Percentiles rank a stretch among this genome's conserved stretches.
phyloP scores from a whole-genome alignment of 2,113 vertebrate genomes.

The Geococcyx californianus region DNA sequence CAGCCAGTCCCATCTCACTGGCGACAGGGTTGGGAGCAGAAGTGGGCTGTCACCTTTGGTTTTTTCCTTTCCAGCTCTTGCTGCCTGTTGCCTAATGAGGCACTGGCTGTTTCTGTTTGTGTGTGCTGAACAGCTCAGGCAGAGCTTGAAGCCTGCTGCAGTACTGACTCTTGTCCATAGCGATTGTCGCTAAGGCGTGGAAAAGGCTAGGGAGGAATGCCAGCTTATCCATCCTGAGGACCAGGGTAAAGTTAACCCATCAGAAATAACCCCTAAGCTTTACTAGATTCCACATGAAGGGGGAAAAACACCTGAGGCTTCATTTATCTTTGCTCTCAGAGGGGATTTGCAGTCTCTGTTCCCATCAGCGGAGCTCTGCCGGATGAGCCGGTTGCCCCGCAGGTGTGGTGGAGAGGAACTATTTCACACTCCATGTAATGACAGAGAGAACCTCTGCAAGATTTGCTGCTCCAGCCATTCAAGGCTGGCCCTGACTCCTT shows the following conservation, averaged over 20 bases:
- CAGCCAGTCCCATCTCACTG: background rate
- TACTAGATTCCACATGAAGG: background rate
- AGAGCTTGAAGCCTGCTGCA: background rate
- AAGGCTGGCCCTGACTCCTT: rapidly evolving
- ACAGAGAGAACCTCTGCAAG: rapidly evolving
- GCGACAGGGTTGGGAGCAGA: background rate
- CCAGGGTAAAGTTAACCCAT: background rate
- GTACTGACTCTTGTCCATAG: background rate
- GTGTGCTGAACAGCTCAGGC: background rate
- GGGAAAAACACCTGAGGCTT: background rate
- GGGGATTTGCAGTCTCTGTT: background rate
- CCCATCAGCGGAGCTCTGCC: background rate
- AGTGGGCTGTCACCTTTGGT: background rate
- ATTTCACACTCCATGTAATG: background rate
- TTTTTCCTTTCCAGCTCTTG: background rate
- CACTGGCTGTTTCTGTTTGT: background rate
- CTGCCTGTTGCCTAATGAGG: background rate
- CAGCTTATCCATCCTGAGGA: background rate
- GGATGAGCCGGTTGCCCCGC: rapidly evolving
- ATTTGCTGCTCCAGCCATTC: background rate
- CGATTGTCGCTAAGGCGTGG: rapidly evolving
- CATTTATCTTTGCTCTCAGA: background rate
- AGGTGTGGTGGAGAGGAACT: rapidly evolving
- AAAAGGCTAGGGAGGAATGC: background rate
- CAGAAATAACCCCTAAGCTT: background rate